These are phyloP conservation scores for Spodoptera litura DNA, from an alignment of 1,140 invertebrate species.

Conservation along the genomic window DNA sequence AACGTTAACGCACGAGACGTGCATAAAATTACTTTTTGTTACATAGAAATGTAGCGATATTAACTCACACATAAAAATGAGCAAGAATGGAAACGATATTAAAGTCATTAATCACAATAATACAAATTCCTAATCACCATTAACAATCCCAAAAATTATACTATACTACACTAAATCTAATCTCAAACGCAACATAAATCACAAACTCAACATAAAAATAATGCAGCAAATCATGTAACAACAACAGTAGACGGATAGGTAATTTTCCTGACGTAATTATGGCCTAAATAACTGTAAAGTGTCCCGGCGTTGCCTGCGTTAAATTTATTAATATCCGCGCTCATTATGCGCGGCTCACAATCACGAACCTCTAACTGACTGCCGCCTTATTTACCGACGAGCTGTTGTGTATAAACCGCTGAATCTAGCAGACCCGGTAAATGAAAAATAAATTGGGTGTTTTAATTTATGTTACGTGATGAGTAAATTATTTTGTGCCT, in stretches of 20 bases:
- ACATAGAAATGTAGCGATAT: too few species aligned
- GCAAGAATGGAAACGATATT: too few species aligned
- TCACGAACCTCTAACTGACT: conserved; percentile 78
- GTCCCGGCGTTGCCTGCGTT: conserved; percentile 62
- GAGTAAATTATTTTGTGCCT: too few species aligned
- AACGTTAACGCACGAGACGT: too few species aligned
- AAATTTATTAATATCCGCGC: conserved; percentile 77
- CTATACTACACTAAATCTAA: too few species aligned
- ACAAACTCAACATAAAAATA: conserved; percentile 38
- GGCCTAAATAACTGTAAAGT: conserved; percentile 72
- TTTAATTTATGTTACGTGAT: neutral
- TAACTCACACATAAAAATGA: too few species aligned
- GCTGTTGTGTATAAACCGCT: conserved; percentile 41
- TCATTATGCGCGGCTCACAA: conserved; percentile 73
- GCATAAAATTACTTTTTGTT: too few species aligned
- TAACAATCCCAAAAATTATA: neutral
- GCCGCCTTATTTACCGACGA: conserved; percentile 80
- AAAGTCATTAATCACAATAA: neutral
- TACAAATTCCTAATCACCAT: neutral
- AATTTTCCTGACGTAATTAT: conserved; percentile 68
- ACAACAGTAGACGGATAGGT: conserved; percentile 55
- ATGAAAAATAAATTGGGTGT: neutral
- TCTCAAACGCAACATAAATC: neutral
- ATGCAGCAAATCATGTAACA: conserved; percentile 55
- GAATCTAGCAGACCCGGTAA: conserved; percentile 58